These are phyloP conservation scores for Odontomachus brunneus DNA, from an alignment of 1,140 invertebrate species.

Conservation along the genomic window DNA sequence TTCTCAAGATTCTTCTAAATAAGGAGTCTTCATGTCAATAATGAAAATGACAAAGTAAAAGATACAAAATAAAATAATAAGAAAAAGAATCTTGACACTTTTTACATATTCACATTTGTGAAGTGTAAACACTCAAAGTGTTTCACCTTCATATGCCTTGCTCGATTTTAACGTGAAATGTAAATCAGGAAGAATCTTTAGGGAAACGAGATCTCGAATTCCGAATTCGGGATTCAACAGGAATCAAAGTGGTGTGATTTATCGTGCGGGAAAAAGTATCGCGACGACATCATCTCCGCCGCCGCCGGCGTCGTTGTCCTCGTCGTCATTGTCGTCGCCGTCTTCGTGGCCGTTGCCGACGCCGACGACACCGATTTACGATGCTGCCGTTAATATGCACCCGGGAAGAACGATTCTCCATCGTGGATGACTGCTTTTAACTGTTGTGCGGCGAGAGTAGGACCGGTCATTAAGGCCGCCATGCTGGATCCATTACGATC, in stretches of 20 bases:
- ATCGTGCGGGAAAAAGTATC: constrained; percentile 62
- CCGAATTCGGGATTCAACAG: neutral
- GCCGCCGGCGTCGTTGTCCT: no score
- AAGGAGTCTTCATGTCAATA: no score
- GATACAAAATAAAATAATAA: no score
- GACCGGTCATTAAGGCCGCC: constrained; percentile 44
- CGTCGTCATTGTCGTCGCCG: neutral
- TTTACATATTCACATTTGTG: no score
- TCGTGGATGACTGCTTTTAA: constrained; percentile 58
- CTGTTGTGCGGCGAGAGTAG: constrained; percentile 19
- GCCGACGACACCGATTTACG: constrained; percentile 60
- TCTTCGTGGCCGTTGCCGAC: neutral
- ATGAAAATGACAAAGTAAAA: no score
- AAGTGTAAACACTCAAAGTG: no score
- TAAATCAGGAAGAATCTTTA: no score
- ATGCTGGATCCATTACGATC: constrained; percentile 49
- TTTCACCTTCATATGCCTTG: no score
- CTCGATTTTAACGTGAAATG: no score
- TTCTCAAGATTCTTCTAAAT: no score
- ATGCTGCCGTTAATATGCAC: constrained; percentile 47
- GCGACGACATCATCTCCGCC: neutral
- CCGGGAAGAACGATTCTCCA: constrained; percentile 40
- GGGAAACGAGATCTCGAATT: no score
- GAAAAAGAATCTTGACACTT: no score
- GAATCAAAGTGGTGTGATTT: constrained; percentile 66